phyloP scores from a whole-genome alignment of 2,113 vertebrate genomes.

The Platysteira castanea region DNA sequence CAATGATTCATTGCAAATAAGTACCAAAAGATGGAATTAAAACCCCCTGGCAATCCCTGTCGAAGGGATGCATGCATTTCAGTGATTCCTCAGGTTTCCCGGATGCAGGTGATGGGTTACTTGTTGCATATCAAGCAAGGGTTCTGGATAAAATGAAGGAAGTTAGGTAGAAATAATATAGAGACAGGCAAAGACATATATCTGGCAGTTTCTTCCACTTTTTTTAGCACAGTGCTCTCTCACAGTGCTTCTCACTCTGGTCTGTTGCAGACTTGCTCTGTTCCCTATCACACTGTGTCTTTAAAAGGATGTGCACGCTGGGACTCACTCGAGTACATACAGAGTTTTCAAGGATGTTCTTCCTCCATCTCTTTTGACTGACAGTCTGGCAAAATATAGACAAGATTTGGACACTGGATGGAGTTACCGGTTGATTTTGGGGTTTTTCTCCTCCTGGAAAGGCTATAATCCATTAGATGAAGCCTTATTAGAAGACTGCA shows the following conservation, averaged over 20 bases:
- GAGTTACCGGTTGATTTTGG: neutral
- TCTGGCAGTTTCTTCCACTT: constrained; percentile 43
- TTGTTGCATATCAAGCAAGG: neutral
- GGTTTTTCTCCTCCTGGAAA: neutral
- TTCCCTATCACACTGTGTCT: neutral
- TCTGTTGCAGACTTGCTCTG: neutral
- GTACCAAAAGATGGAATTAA: neutral
- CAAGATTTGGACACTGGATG: neutral
- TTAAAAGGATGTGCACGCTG: neutral
- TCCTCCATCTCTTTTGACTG: neutral
- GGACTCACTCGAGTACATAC: neutral
- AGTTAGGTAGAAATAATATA: neutral
- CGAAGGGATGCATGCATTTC: neutral
- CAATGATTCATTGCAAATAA: neutral
- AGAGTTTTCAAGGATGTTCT: neutral
- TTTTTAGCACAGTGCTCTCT: neutral
- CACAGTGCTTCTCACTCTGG: neutral
- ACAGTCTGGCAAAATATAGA: neutral
- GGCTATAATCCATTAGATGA: neutral
- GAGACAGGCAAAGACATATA: neutral
- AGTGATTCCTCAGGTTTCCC: neutral
- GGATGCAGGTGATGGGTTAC: neutral
- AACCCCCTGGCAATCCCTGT: neutral
- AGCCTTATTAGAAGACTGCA: neutral
- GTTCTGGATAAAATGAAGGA: neutral